Conservation (phyloP, 2,888 invertebrate genomes). For the Teleiodes luculella region DNA sequence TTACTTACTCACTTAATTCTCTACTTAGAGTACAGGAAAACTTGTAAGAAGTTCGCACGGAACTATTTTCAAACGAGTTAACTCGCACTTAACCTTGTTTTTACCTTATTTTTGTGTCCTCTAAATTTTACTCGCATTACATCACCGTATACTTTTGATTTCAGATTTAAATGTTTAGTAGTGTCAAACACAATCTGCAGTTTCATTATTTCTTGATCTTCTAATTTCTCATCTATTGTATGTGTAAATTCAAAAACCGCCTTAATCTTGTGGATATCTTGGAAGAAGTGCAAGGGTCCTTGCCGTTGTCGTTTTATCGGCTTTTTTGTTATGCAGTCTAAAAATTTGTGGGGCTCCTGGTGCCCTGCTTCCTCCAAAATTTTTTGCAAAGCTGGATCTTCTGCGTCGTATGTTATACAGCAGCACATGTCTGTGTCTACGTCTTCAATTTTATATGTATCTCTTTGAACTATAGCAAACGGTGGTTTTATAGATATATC, state of each 20-base stretch:
- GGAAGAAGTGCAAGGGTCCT: slow-evolving; percentile 58
- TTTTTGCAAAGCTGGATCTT: slow-evolving; percentile 52
- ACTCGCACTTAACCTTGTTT: no score
- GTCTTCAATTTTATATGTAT: slow-evolving; percentile 52
- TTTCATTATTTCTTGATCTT: slow-evolving; percentile 68
- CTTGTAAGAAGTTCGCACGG: no score
- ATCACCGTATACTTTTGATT: slow-evolving; percentile 62
- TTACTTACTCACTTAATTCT: no score
- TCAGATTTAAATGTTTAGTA: slow-evolving; percentile 57
- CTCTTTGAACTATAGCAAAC: slow-evolving; percentile 66
- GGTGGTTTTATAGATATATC: slow-evolving; percentile 69
- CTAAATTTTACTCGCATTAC: slow-evolving; percentile 61
- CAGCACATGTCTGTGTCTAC: slow-evolving; percentile 57
- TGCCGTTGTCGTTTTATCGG: slow-evolving; percentile 54
- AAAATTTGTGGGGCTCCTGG: slow-evolving; percentile 45
- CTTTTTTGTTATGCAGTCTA: slow-evolving; percentile 59
- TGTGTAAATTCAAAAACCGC: slow-evolving; percentile 61
- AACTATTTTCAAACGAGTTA: no score
- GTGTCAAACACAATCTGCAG: slow-evolving; percentile 67
- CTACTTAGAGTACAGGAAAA: no score
- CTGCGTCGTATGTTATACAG: slow-evolving; percentile 58
- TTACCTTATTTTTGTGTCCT: slow-evolving; percentile 67
- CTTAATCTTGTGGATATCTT: slow-evolving; percentile 69
- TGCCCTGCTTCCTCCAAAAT: slow-evolving; percentile 43
- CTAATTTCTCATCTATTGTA: slow-evolving; percentile 53